These are phyloP conservation scores for Meta bourneti DNA, from an alignment of 2,888 invertebrate genomes.

Conservation along the genomic window DNA sequence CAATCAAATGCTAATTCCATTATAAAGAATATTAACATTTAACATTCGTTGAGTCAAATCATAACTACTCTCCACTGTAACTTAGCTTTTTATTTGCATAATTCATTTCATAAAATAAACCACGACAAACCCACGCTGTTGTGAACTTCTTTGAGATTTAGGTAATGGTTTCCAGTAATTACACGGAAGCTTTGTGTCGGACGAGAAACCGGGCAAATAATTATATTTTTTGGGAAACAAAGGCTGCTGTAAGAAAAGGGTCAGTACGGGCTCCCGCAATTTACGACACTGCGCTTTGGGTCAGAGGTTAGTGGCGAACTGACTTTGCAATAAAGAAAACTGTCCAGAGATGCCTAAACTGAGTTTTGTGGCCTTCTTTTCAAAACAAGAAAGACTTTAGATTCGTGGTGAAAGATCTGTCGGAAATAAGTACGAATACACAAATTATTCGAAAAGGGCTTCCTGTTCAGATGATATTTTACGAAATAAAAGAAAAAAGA, in stretches of 20 bases:
- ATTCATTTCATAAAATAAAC: neutral
- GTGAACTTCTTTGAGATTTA: neutral
- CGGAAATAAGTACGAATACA: neutral
- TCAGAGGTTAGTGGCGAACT: slow-evolving; percentile 34
- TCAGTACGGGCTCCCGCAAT: slow-evolving; percentile 31
- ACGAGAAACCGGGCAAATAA: slow-evolving; percentile 8
- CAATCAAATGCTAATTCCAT: neutral
- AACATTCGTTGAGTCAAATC: neutral
- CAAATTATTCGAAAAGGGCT: too few species aligned
- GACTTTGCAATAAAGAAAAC: slow-evolving; percentile 24
- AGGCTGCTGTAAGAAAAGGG: slow-evolving; percentile 34
- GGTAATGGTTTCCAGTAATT: slow-evolving; percentile 10
- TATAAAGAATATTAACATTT: neutral
- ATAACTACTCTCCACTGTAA: neutral
- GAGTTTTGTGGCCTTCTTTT: neutral
- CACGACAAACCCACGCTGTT: neutral
- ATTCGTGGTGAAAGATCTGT: neutral
- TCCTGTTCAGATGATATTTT: too few species aligned
- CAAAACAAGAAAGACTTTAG: neutral
- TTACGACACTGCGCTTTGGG: slow-evolving; percentile 23
- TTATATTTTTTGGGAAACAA: slow-evolving; percentile 50
- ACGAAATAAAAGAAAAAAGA: too few species aligned
- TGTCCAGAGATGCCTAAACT: neutral
- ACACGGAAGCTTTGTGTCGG: slow-evolving; percentile 37
- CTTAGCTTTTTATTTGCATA: neutral